phyloP scores from a whole-genome alignment of 2,113 vertebrate genomes.

The Crotalus helleri region DNA sequence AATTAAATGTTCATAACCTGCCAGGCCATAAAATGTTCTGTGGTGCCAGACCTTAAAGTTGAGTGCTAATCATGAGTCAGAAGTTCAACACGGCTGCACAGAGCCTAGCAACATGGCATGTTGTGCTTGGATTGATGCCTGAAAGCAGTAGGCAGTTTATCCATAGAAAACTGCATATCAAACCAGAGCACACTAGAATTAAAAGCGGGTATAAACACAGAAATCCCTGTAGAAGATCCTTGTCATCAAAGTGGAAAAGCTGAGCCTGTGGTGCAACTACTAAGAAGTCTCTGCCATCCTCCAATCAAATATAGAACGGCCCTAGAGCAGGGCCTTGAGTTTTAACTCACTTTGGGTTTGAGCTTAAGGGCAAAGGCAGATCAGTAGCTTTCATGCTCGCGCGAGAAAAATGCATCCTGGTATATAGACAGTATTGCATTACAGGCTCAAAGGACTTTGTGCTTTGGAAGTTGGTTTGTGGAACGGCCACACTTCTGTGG shows the following conservation, averaged over 20 bases:
- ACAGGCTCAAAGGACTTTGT: neutral
- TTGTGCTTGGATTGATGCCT: neutral
- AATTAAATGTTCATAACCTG: neutral
- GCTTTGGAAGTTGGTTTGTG: neutral
- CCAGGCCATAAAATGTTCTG: neutral
- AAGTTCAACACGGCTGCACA: neutral
- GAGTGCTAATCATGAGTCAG: neutral
- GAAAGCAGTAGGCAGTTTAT: neutral
- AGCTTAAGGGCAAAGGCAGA: neutral
- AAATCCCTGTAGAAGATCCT: neutral
- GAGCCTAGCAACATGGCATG: neutral
- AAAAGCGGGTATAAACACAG: neutral
- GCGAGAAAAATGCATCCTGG: neutral
- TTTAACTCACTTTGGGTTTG: neutral
- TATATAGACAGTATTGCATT: neutral
- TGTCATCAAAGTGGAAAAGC: neutral
- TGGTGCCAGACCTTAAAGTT: neutral
- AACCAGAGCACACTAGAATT: neutral
- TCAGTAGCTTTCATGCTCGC: neutral
- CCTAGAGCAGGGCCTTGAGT: neutral
- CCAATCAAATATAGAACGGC: neutral
- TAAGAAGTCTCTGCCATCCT: neutral
- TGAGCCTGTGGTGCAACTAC: neutral
- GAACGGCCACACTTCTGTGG: neutral
- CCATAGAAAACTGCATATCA: neutral